These are phyloP conservation scores for Pissodes strobi DNA, from an alignment of 1,140 invertebrate genomes.

Conservation along the genomic window DNA sequence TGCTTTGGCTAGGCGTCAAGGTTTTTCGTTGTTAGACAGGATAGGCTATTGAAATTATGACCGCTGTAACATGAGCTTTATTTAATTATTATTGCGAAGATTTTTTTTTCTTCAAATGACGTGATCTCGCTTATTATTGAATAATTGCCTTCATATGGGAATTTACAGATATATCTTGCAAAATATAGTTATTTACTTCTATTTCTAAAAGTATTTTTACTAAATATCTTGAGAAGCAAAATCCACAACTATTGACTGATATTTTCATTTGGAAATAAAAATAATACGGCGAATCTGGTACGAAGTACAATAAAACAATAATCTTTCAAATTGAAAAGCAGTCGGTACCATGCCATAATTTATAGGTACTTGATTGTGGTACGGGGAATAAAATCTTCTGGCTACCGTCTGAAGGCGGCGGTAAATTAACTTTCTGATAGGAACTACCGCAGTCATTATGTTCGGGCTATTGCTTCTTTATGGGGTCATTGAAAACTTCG, in stretches of 20 bases:
- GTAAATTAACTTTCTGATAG: constrained; percentile 7
- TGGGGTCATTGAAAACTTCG: no score
- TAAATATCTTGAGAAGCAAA: no score
- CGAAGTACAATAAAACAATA: constrained; percentile 3
- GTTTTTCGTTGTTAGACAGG: not conserved
- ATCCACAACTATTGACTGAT: not conserved
- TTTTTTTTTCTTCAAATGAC: no score
- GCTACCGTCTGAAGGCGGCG: not conserved
- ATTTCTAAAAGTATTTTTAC: no score
- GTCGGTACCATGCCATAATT: constrained; percentile 2
- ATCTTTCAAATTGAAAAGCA: constrained; percentile 5
- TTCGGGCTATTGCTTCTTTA: not conserved
- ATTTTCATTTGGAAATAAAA: not conserved
- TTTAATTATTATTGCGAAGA: no score
- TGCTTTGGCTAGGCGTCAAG: not conserved
- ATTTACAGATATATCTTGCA: no score
- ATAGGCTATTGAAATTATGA: no score
- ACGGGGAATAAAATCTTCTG: constrained; percentile 5
- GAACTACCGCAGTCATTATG: not conserved
- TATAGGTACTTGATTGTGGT: constrained; percentile 1
- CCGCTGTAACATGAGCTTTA: no score
- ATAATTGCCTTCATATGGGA: no score
- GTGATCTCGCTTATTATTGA: no score
- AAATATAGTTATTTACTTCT: no score
- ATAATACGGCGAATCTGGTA: not conserved